phyloP scores from a whole-genome alignment of 2,113 vertebrate species.

The Montifringilla adamsi region DNA sequence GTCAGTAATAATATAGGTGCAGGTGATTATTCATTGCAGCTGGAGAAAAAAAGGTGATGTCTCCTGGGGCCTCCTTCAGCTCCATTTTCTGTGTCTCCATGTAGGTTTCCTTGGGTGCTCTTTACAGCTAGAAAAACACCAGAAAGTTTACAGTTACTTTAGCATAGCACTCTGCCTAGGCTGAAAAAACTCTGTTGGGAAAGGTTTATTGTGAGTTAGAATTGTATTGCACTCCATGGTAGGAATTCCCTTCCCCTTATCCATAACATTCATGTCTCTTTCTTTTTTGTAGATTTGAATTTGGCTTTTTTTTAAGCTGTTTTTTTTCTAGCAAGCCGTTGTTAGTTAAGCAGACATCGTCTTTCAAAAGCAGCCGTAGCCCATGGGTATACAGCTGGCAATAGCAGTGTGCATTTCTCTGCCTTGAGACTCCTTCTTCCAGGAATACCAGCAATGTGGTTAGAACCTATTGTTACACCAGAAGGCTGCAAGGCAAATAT shows the following conservation, averaged over 20 bases:
- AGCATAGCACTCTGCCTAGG: background rate
- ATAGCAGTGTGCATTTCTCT: background rate
- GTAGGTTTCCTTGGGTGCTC: background rate
- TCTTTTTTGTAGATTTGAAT: background rate
- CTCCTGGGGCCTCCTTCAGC: background rate
- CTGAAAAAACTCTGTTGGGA: background rate
- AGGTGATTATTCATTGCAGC: background rate
- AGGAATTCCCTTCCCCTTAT: background rate
- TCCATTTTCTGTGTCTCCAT: background rate
- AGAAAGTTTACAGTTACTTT: background rate
- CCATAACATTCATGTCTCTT: background rate
- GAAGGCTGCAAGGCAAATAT: background rate
- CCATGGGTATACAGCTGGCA: background rate
- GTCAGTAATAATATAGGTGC: background rate
- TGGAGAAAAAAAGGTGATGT: background rate
- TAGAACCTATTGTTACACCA: background rate
- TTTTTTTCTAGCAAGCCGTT: background rate
- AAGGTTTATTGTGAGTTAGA: background rate
- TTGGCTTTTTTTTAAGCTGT: background rate
- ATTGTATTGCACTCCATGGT: rapidly evolving
- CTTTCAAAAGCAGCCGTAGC: background rate
- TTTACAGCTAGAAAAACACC: background rate
- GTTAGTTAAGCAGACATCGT: background rate
- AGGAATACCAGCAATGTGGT: conserved; percentile 9
- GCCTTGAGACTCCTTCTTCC: background rate